Conservation (phyloP, 2,888 invertebrate genomes). For the Cheilosia pagana region DNA sequence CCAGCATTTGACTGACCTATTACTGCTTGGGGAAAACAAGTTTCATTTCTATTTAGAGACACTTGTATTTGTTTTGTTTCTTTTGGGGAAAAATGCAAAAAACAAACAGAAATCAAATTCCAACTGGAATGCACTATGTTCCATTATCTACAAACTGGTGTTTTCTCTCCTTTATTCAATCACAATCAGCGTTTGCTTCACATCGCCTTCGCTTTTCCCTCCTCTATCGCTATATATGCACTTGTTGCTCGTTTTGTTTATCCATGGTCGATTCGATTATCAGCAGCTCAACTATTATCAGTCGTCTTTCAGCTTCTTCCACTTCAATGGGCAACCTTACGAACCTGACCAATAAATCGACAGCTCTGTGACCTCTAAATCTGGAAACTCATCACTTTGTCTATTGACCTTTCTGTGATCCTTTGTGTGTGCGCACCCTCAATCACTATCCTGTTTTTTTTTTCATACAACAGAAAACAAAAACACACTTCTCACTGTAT, state of each 20-base stretch:
- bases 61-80: no score
- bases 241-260: conserved; percentile 11
- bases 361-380: conserved; percentile 34
- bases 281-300: conserved; percentile 23
- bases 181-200: conserved; percentile 4
- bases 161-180: conserved; percentile 22
- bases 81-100: no score
- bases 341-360: conserved; percentile 42
- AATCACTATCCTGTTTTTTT: no score
- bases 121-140: background rate
- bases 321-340: conserved; percentile 7
- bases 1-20: conserved; percentile 9
- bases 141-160: conserved; percentile 26
- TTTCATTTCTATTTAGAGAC: conserved; percentile 2
- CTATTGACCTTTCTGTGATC: conserved; percentile 33
- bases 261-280: conserved; percentile 20
- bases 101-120: no score
- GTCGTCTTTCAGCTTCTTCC: conserved; percentile 3
- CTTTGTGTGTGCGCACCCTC: no score
- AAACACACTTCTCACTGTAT: no score
- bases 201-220: conserved; percentile 9
- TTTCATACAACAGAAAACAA: no score
- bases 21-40: background rate
- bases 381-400: conserved; percentile 15
- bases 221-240: background rate